Base-by-base conservation (phyloP, 2,888 invertebrate genomes). In the Schizaphis graminum region DNA sequence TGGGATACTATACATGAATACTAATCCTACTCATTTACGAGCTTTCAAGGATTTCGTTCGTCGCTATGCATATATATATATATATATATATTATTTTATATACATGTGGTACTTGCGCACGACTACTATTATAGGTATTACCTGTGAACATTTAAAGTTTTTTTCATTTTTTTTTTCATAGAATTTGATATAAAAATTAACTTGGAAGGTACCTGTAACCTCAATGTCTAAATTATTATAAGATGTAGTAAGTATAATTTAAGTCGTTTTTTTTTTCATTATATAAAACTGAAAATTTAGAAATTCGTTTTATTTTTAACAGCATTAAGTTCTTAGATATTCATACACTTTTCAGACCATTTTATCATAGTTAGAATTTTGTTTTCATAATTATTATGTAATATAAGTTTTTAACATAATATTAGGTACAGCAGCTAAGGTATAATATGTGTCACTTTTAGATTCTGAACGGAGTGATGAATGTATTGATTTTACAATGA, bases 21-120 rank as follows among this genome's bases (percentile, higher is more conserved):
- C 93, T 90, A 93, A 93, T 93, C 93, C 93, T n/a, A 89, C 89
- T 93, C 89, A 93, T 93, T 93, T 89, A 89, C 93, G 16, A 89
- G 93, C 93, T 93, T 93, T 85, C 84, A 47, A 84, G 93, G 89
- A 85, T 89, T 89, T 77, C 67, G 88, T 41, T 35, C 57, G 44
- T 26, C 44, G 13, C 10, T 77, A n/a, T 26, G 44, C 53, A 8
- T 53, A 91, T 47, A 47, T 7, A 47, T 44, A 44, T 44, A 44
- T 57, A 26, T 57, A 61, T 28, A 35, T 47, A n/a, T 44, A 57
- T 21, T 28, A n/a, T n/a, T n/a, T 24, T 21, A 10, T 61, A n/a
- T 11, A 11, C 5, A 5, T n/a, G 16, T 16, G 13, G 67, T n/a
- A 16, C 67, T n/a, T 13, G 16, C 16, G 16, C 7, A 16, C n/a